These are phyloP conservation scores for Pimephales promelas DNA, from an alignment of 2,113 vertebrate species.

Conservation along the genomic window DNA sequence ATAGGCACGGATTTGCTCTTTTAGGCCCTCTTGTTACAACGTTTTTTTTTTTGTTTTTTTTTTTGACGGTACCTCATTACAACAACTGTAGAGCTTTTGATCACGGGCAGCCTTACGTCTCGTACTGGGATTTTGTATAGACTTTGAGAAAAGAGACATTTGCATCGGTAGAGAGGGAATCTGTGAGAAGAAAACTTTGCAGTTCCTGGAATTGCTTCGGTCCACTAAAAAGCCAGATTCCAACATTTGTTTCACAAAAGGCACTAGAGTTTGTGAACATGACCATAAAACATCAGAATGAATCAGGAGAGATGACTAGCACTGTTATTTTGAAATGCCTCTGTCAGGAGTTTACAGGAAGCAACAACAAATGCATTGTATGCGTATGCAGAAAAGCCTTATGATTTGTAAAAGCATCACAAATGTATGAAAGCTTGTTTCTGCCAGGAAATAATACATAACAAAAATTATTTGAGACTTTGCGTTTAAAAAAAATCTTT, in stretches of 20 bases:
- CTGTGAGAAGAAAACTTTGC: background rate
- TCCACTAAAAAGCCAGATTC: background rate
- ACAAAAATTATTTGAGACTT: too few relatives aligned
- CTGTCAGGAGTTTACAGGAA: background rate
- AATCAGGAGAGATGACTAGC: background rate
- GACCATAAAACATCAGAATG: background rate
- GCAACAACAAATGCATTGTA: background rate
- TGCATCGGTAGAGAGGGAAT: slow-evolving; percentile 18
- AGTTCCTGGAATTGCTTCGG: background rate
- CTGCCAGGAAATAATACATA: too few relatives aligned
- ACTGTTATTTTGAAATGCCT: background rate
- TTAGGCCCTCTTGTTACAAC: slow-evolving; percentile 8
- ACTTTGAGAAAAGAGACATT: background rate
- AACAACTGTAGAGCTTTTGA: slow-evolving; percentile 28
- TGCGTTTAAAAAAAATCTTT: too few relatives aligned
- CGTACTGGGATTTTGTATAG: slow-evolving; percentile 24
- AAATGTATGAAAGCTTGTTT: background rate
- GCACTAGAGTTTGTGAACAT: slow-evolving; percentile 2
- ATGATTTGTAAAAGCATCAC: background rate
- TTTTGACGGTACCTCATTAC: slow-evolving; percentile 16
- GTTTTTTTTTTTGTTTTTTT: background rate
- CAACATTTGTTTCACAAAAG: background rate
- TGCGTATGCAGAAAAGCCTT: background rate
- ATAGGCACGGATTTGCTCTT: slow-evolving; percentile 56
- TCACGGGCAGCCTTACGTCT: slow-evolving; percentile 11